phyloP scores from a whole-genome alignment of 2,797 vertebrate genomes.

The Xenops minutus region DNA sequence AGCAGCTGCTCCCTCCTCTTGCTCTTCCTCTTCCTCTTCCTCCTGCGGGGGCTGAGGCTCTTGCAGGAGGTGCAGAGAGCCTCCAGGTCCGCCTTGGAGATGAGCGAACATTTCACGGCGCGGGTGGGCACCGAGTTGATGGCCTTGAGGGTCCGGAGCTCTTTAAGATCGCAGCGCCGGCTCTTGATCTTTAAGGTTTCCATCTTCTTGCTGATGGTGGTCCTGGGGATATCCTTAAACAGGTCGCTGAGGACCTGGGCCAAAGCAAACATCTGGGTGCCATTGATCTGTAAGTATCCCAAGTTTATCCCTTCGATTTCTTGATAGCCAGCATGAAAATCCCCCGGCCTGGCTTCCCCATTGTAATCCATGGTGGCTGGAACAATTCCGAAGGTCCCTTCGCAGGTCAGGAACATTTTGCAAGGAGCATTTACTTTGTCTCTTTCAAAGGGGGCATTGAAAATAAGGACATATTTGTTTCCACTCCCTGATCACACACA shows the following conservation, averaged over 20 bases:
- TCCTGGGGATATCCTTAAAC: conserved; percentile 68
- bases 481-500: conserved; percentile 22
- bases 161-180: conserved; percentile 68
- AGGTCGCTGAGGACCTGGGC: conserved; percentile 71
- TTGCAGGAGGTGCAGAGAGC: conserved; percentile 66
- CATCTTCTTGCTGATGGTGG: conserved; percentile 72
- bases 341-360: conserved; percentile 16
- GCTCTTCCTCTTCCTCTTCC: conserved; percentile 54
- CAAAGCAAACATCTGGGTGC: conserved; percentile 72
- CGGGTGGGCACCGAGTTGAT: conserved; percentile 67
- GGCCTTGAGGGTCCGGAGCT: conserved; percentile 73
- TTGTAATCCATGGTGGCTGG: conserved; percentile 34
- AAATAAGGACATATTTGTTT: conserved; percentile 20
- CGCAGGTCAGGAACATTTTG: conserved; percentile 68
- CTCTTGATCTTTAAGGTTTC: conserved; percentile 70
- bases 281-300: conserved; percentile 73
- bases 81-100: conserved; percentile 71
- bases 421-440: conserved; percentile 10
- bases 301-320: conserved; percentile 67
- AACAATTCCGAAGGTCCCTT: conserved; percentile 29
- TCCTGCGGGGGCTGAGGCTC: conserved; percentile 34
- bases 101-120: conserved; percentile 72
- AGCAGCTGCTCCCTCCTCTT: conserved; percentile 20
- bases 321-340: conserved; percentile 63
- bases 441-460: background rate